Conservation (phyloP, 2,888 invertebrate genomes). For the Synergus gifuensis region DNA sequence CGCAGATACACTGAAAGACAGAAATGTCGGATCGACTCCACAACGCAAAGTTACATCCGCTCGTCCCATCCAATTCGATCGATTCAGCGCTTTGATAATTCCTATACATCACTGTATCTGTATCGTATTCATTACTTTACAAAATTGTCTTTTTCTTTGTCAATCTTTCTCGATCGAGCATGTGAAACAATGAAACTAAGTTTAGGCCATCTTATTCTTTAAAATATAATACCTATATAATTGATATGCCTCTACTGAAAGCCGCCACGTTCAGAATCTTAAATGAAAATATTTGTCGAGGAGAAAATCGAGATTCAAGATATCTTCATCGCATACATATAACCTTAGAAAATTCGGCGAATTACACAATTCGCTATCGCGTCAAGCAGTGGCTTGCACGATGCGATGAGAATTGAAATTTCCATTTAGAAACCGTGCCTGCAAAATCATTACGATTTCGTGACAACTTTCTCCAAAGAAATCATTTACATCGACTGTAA, state of each 20-base stretch:
- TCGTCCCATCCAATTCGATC: conserved; percentile 13
- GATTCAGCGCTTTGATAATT: not conserved
- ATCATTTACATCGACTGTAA: no score
- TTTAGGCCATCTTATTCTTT: no score
- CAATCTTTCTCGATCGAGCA: no score
- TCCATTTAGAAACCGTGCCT: conserved; percentile 16
- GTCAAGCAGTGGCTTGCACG: not conserved
- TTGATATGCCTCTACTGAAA: no score
- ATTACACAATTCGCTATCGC: conserved; percentile 24
- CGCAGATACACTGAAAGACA: conserved; percentile 12
- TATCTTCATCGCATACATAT: conserved; percentile 20
- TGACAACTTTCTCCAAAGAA: not conserved
- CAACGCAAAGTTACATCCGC: conserved; percentile 4
- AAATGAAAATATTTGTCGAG: not conserved
- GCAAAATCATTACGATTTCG: not conserved
- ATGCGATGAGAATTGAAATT: not conserved
- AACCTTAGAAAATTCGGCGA: conserved; percentile 14
- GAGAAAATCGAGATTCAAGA: conserved; percentile 20
- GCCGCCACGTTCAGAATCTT: conserved; percentile 1
- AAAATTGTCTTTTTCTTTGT: no score
- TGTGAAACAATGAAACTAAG: no score
- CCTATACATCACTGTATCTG: not conserved
- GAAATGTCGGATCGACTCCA: conserved; percentile 14
- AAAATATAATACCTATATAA: no score
- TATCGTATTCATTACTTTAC: not conserved